Evolutionary conservation across 2,888 invertebrate genomes (phyloP), one percentile per base, ranked within the genome.

Genomic region (Euzophera pinguis): DNA sequence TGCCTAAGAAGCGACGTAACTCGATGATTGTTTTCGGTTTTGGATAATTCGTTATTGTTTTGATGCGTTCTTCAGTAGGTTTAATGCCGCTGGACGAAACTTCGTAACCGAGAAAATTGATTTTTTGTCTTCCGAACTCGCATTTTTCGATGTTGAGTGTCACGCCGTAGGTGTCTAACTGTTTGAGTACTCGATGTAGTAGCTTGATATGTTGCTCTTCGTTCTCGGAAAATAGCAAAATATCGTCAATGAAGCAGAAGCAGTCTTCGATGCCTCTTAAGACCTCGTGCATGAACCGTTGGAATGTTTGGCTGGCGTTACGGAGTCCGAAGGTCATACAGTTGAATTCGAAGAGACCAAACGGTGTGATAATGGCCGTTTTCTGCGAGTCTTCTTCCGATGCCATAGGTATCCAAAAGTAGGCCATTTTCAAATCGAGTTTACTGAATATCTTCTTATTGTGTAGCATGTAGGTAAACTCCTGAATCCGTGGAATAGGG

Each of bases 261-360:
- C 38, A 49, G 22, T 47, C 22, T 6, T 53, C 41, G 22, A 55
- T 65, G 65, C 10, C 68, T 35, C 48, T n/a, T n/a, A 58, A 47
- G 1, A 56, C 55, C 34, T 53, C 52, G 43, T 60, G 42, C 43
- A 67, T 62, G 51, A 22, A 22, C 22, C 22, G 2, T 50, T 74
- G 73, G 53, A 59, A 71, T 1, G 71, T 67, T 48, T 69, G 68
- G 0, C 58, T 62, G 0, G 73, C 69, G 41, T 75, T 75, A 0
- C 65, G 53, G 2, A 78, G 53, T 1, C 72, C 75, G 39, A 69
- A 75, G 0, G 68, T 54, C 75, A 3, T 0, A 22, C 22, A 22
- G 22, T 53, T 13, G 38, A 60, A 73, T 55, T 78, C 75, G 43
- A 22, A 22, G 5, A 22, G 22, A 5, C 22, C 22, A 22, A 22